Percentiles rank a stretch among this genome's conserved stretches.
These are phyloP conservation scores for Lepus townsendii DNA, from an alignment of 2,797 vertebrate genomes.

Conservation along the genomic window DNA sequence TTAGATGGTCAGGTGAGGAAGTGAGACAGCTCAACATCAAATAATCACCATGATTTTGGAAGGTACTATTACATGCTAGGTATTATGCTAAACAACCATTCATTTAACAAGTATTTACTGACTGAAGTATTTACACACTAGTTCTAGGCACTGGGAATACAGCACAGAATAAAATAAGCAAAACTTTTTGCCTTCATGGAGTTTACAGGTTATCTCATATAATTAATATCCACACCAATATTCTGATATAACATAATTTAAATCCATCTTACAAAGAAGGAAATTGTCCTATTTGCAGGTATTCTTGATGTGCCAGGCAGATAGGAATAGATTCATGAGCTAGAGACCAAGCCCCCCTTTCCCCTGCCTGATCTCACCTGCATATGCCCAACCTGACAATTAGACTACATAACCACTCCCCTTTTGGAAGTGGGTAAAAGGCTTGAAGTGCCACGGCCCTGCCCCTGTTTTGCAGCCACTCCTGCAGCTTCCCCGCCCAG, in stretches of 20 bases:
- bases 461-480: no score
- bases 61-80: neutral
- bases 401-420: no score
- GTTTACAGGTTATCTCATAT: neutral
- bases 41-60: neutral
- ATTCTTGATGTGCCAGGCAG: neutral
- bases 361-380: no score
- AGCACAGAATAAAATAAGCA: neutral
- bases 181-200: neutral
- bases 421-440: no score
- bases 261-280: conserved; percentile 10
- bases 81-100: conserved; percentile 4
- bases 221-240: conserved; percentile 11
- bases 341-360: no score
- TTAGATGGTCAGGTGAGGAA: neutral
- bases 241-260: neutral
- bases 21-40: neutral
- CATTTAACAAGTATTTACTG: neutral
- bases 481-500: no score
- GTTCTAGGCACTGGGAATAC: neutral
- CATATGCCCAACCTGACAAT: no score
- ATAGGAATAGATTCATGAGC: no score
- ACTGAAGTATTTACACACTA: neutral
- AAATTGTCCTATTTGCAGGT: neutral
- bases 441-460: no score